These are phyloP conservation scores for Drosophila borealis DNA, from an alignment of 2,888 invertebrate species.

Conservation along the genomic window DNA sequence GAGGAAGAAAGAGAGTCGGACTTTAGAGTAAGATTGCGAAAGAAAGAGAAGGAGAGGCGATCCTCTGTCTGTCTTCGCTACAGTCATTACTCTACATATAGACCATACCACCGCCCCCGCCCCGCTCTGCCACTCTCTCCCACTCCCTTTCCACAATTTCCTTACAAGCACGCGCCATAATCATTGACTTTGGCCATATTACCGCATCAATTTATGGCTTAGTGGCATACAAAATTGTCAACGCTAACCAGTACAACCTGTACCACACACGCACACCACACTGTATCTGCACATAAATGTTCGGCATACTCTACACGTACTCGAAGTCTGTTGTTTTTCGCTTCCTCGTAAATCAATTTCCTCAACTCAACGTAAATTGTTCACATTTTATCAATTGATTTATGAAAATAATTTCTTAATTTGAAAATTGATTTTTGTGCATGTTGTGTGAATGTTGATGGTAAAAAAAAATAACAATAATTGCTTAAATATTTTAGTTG, in stretches of 20 bases:
- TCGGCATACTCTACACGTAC: not conserved
- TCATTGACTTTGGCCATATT: slow-evolving; percentile 47
- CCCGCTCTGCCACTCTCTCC: not conserved
- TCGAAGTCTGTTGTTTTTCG: not conserved
- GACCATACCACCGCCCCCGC: not conserved
- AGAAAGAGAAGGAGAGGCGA: not conserved
- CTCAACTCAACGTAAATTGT: slow-evolving; percentile 22
- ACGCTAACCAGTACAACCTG: slow-evolving; percentile 63
- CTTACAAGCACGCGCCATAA: slow-evolving; percentile 70
- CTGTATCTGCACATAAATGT: not conserved
- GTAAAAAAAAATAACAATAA: slow-evolving; percentile 7
- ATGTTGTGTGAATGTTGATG: slow-evolving; percentile 2
- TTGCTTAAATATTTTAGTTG: slow-evolving; percentile 17
- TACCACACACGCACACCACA: slow-evolving; percentile 11
- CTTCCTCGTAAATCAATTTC: slow-evolving; percentile 40
- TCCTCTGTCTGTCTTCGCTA: not conserved
- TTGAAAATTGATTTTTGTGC: slow-evolving; percentile 29
- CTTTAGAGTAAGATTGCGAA: not conserved
- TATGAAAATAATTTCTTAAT: slow-evolving; percentile 47
- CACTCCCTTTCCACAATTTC: slow-evolving; percentile 49
- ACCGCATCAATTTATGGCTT: slow-evolving; percentile 61
- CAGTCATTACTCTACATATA: not conserved
- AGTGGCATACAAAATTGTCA: slow-evolving; percentile 58
- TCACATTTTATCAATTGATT: slow-evolving; percentile 32
- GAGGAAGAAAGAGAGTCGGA: not conserved